A percentile compares a stretch with the other conserved stretches of the same genome.
These are phyloP conservation scores for Rhadina sibilatrix DNA, from an alignment of 2,113 vertebrate species.

Conservation along the genomic window DNA sequence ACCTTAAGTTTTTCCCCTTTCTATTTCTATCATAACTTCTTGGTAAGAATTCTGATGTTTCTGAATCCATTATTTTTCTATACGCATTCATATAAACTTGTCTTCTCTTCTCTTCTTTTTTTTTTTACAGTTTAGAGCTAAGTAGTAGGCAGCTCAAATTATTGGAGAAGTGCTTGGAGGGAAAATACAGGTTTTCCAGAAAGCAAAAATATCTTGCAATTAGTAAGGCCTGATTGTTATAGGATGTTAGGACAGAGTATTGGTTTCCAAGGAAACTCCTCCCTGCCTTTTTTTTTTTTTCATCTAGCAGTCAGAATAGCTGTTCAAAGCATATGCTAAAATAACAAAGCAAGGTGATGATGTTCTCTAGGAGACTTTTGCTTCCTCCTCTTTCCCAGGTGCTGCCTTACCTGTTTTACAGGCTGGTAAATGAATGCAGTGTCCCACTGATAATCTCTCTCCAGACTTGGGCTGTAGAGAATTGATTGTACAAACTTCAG, in stretches of 20 bases:
- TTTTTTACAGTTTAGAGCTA: background rate
- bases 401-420: slow-evolving; percentile 26
- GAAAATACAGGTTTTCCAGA: slow-evolving; percentile 3
- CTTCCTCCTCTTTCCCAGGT: background rate
- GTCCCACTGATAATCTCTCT: background rate
- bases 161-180: background rate
- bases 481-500: background rate
- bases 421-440: background rate
- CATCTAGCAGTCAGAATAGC: background rate
- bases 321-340: background rate
- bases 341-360: background rate
- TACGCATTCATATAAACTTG: background rate
- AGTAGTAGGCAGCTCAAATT: background rate
- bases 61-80: background rate
- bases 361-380: slow-evolving; percentile 4
- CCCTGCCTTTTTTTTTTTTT: background rate
- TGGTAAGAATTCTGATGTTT: background rate
- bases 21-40: background rate
- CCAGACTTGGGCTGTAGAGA: background rate
- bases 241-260: background rate
- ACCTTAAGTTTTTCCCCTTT: background rate
- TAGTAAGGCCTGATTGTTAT: slow-evolving; percentile 1
- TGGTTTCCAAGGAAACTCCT: slow-evolving; percentile 37
- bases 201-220: background rate
- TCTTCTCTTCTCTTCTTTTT: background rate